Percentiles rank a stretch among this genome's conserved stretches.
phyloP scores from a whole-genome alignment of 2,888 invertebrate genomes.

The Anticlea derivata region DNA sequence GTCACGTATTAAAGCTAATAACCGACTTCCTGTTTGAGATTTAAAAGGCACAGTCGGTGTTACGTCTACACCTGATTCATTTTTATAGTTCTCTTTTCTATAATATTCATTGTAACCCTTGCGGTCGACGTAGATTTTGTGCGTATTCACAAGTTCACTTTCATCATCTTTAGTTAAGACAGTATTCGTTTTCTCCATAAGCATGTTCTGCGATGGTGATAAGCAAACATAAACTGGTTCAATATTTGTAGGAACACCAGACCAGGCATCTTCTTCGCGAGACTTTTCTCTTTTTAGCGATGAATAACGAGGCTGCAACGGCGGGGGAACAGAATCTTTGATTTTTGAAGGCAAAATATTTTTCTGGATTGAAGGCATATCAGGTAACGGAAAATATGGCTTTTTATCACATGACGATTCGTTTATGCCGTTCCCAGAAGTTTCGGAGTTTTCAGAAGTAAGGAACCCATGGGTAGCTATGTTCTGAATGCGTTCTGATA shows the following conservation, averaged over 20 bases:
- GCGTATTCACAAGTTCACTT: constrained; percentile 87
- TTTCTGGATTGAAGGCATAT: constrained; percentile 72
- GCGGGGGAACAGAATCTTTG: constrained; percentile 62
- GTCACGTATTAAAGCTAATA: constrained; percentile 86
- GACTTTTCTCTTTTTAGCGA: constrained; percentile 63
- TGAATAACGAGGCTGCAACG: constrained; percentile 70
- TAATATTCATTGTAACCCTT: constrained; percentile 77
- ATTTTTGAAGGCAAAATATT: constrained; percentile 56
- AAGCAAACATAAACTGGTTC: constrained; percentile 87
- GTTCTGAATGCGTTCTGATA: constrained; percentile 82
- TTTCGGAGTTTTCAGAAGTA: constrained; percentile 30
- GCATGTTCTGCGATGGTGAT: constrained; percentile 88
- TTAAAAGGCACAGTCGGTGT: constrained; percentile 65
- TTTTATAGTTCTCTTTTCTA: constrained; percentile 40
- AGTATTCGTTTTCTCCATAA: constrained; percentile 81
- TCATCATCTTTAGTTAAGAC: constrained; percentile 79
- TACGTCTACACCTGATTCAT: constrained; percentile 37
- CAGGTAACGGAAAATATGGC: constrained; percentile 75
- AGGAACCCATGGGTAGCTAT: constrained; percentile 51
- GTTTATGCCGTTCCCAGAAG: constrained; percentile 27
- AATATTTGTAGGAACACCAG: constrained; percentile 84
- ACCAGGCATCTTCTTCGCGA: constrained; percentile 78
- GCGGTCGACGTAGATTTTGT: constrained; percentile 87
- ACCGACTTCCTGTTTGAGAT: constrained; percentile 83
- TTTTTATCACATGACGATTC: constrained; percentile 47